Conservation (phyloP, 2,888 invertebrate genomes). For the Pachydiplax longipennis region DNA sequence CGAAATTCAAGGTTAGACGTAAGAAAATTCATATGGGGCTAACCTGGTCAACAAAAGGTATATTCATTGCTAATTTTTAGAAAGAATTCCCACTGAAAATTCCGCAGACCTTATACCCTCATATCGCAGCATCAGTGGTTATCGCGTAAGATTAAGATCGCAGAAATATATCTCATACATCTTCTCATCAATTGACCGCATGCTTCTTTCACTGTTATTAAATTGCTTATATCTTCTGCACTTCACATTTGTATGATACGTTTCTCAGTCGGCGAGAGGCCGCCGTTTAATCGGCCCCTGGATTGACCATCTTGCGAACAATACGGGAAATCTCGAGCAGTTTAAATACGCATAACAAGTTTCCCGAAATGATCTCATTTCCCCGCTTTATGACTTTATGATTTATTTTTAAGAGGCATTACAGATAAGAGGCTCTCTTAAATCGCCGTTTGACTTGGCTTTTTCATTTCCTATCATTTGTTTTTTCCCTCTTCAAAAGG, state of each 20-base stretch:
- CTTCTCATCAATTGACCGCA: not conserved
- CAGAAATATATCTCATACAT: not conserved
- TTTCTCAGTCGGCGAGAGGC: too few relatives aligned
- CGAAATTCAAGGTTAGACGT: too few relatives aligned
- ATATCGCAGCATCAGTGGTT: too few relatives aligned
- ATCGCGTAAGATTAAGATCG: too few relatives aligned
- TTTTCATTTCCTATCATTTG: conserved; percentile 6
- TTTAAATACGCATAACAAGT: not conserved
- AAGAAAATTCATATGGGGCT: too few relatives aligned
- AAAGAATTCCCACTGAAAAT: too few relatives aligned
- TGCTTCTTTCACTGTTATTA: not conserved
- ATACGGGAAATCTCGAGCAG: not conserved
- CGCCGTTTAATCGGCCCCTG: not conserved
- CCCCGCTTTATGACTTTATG: conserved; percentile 25
- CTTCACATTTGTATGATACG: too few relatives aligned
- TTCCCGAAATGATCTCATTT: conserved; percentile 17
- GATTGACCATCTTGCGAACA: not conserved
- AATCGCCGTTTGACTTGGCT: conserved; percentile 12
- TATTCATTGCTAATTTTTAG: too few relatives aligned
- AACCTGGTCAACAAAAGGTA: too few relatives aligned
- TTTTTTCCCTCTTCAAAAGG: conserved; percentile 19
- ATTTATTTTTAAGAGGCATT: conserved; percentile 21
- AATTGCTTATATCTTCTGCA: not conserved
- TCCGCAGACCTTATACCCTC: too few relatives aligned
- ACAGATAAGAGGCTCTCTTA: conserved; percentile 9